Conservation (phyloP, 2,888 invertebrate species). For the Trissolcus brochymenae region DNA sequence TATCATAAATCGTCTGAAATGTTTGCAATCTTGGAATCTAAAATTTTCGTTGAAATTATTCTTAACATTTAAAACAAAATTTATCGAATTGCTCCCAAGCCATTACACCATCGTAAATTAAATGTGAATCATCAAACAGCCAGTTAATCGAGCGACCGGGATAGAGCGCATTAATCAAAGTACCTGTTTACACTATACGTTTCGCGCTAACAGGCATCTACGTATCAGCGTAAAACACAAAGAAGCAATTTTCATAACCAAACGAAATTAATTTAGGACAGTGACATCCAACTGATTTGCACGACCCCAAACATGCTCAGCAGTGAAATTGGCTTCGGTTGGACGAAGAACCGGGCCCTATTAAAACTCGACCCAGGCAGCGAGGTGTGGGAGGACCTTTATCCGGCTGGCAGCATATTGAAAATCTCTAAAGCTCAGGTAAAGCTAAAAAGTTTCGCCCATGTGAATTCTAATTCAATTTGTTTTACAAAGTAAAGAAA, state of each 20-base stretch:
- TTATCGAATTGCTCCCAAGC: conserved; percentile 1
- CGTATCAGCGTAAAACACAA: conserved; percentile 1
- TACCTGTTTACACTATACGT: conserved; percentile 28
- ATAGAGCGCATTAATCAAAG: conserved; percentile 39
- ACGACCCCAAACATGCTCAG: conserved; percentile 80
- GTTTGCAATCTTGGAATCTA: background rate
- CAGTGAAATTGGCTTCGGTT: conserved; percentile 84
- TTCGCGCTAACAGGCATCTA: background rate
- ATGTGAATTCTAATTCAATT: conserved; percentile 24
- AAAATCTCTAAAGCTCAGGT: conserved; percentile 88
- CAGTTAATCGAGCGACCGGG: conserved; percentile 29
- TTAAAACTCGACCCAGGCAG: conserved; percentile 84
- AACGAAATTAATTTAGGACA: conserved; percentile 78
- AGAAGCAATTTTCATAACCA: background rate
- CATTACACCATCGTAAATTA: conserved; percentile 40
- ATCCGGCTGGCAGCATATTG: conserved; percentile 89
- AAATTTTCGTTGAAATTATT: background rate
- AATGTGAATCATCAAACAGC: conserved; percentile 42
- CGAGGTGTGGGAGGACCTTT: conserved; percentile 91
- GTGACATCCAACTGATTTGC: conserved; percentile 84
- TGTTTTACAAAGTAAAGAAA: conserved; percentile 13
- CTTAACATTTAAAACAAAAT: too few species aligned
- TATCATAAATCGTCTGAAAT: background rate
- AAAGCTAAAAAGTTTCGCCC: conserved; percentile 57
- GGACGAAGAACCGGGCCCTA: conserved; percentile 87